A percentile compares a stretch with the other conserved stretches of the same genome.
Conservation (phyloP, 2,888 invertebrate genomes). For the Argyresthia goedartella region DNA sequence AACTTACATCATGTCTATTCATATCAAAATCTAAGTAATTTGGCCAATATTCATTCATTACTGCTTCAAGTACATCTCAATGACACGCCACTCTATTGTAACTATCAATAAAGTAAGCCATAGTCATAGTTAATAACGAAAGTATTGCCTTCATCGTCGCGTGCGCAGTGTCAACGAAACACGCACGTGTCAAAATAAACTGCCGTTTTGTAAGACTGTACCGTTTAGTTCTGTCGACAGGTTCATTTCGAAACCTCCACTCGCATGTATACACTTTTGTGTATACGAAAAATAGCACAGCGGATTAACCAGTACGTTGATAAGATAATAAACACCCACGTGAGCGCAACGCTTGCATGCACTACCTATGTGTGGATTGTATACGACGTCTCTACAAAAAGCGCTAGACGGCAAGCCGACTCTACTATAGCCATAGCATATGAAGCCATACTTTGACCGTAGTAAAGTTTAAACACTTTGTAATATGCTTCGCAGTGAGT, state of each 20-base stretch:
- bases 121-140: neutral
- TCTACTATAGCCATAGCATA: neutral
- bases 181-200: constrained; percentile 15
- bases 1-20: too few species aligned
- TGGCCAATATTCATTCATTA: too few species aligned
- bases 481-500: too few species aligned
- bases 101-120: constrained; percentile 9
- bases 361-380: constrained; percentile 4
- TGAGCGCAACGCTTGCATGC: constrained; percentile 17
- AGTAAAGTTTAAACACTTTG: neutral
- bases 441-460: neutral
- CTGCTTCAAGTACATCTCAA: too few species aligned
- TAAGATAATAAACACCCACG: constrained; percentile 59
- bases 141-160: neutral
- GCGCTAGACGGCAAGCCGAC: neutral
- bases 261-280: constrained; percentile 14
- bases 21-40: too few species aligned
- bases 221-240: neutral
- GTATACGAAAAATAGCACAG: constrained; percentile 41
- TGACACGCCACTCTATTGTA: neutral
- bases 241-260: constrained; percentile 31
- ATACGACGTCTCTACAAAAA: neutral
- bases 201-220: constrained; percentile 15
- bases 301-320: constrained; percentile 43
- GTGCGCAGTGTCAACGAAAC: neutral